Conservation (phyloP, 2,888 invertebrate species). For the Aleiodes alternator region DNA sequence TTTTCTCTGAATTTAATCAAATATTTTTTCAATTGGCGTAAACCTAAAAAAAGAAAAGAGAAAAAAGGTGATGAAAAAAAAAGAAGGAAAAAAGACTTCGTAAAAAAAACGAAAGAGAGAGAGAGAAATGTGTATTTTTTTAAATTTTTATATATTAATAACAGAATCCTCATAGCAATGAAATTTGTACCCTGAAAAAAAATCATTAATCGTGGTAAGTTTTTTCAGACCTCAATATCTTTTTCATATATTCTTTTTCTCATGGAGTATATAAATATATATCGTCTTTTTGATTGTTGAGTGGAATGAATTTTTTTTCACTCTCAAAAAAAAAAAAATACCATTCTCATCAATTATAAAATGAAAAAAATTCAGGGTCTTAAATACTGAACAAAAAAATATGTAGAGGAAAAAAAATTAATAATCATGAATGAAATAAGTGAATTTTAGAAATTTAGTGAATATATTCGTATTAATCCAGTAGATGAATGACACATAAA, state of each 20-base stretch:
- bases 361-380: conserved; percentile 4
- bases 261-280: neutral
- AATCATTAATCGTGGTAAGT: conserved; percentile 17
- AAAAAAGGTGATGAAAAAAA: conserved; percentile 22
- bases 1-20: conserved; percentile 33
- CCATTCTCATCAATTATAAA: conserved; percentile 1
- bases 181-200: conserved; percentile 26
- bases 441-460: conserved; percentile 20
- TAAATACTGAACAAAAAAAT: conserved; percentile 14
- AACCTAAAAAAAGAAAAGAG: conserved; percentile 29
- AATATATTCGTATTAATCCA: conserved; percentile 30
- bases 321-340: neutral
- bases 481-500: conserved; percentile 30
- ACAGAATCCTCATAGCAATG: conserved; percentile 7
- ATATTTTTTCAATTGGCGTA: conserved; percentile 45
- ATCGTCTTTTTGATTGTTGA: too few species aligned
- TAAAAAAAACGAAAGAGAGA: conserved; percentile 44
- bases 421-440: neutral
- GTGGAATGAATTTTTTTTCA: neutral
- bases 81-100: conserved; percentile 30
- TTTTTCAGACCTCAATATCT: neutral
- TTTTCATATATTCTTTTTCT: conserved; percentile 9
- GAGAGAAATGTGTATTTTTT: conserved; percentile 46
- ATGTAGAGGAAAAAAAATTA: conserved; percentile 11
- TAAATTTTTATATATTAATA: conserved; percentile 40